These are phyloP conservation scores for Tipula vernalis DNA, from an alignment of 2,888 invertebrate genomes.

Conservation along the genomic window DNA sequence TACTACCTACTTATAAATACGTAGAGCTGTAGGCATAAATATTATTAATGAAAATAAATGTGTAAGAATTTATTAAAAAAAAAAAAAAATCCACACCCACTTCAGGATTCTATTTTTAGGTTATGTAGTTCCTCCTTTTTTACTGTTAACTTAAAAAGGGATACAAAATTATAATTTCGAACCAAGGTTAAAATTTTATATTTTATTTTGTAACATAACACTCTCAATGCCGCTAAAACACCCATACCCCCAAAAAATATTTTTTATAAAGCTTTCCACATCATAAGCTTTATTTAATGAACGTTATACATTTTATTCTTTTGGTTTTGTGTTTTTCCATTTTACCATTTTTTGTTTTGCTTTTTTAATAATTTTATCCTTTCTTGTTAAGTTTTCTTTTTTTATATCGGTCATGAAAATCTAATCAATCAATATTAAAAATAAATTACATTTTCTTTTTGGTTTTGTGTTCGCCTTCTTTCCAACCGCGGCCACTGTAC, in stretches of 20 bases:
- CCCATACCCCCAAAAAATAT: background rate
- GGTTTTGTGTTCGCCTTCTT: background rate
- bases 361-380: background rate
- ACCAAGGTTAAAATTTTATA: background rate
- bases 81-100: no score
- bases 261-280: background rate
- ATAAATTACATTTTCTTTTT: background rate
- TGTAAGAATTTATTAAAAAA: no score
- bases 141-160: no score
- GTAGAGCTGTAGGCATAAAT: no score
- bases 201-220: background rate
- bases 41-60: no score
- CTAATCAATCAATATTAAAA: conserved; percentile 4
- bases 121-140: no score
- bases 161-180: background rate
- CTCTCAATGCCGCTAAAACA: background rate
- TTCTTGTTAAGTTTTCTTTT: background rate
- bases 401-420: background rate
- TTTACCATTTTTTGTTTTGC: background rate
- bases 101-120: no score
- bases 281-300: background rate
- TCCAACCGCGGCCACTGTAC: background rate
- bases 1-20: no score
- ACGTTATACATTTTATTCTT: background rate
- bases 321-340: background rate